Evolutionary conservation across 2,797 vertebrate species (phyloP), one percentile per base, ranked within the genome.

Genomic region (Borostomias antarcticus): DNA sequence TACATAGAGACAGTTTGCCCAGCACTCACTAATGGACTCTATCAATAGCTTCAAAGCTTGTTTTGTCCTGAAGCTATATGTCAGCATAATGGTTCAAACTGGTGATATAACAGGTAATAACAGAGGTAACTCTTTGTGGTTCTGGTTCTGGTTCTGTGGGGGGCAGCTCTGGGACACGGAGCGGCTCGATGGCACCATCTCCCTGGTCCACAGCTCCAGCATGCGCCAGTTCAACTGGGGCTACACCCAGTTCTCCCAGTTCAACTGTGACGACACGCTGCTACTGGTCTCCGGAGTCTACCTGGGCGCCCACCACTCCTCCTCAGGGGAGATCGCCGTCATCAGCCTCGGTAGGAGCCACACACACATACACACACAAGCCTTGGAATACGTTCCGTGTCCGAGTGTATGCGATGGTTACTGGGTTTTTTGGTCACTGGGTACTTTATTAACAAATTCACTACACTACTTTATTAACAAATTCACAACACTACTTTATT

Each of bases 171-270:
- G 97, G 97, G 95, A 89, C 92, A 97, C 95, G 0, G 94, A 95
- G 70, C 81, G 83, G 2, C 68, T 90, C 57, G 92, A 92, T 78
- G 92, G 92, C 11, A 83, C 74, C 47, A 93, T 98, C 73, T 88
- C 95, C 3, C 80, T 99, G 86, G 94, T 95, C 73, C 96, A 98
- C 88, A 98, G 96, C 59, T 92, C 92, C 50, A 97, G 96, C 84
- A 98, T 99, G 98, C 93, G 95, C 6, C 92, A 94, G 0, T 97
- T 96, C 86, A 98, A 98, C 86, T 99, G 98, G 98, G 97, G 95
- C 80, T 99, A 99, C 89, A 98, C 97, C 2, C 98, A 98, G 89
- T 99, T 98, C 89, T 99, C 97, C 69, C 97, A 99, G 92, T 99
- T 99, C 85, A 99, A 98, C 50, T 89, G 92, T 0, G 97, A 99